Base-by-base conservation (phyloP, 2,797 vertebrate species). In the Ficedula albicollis region DNA sequence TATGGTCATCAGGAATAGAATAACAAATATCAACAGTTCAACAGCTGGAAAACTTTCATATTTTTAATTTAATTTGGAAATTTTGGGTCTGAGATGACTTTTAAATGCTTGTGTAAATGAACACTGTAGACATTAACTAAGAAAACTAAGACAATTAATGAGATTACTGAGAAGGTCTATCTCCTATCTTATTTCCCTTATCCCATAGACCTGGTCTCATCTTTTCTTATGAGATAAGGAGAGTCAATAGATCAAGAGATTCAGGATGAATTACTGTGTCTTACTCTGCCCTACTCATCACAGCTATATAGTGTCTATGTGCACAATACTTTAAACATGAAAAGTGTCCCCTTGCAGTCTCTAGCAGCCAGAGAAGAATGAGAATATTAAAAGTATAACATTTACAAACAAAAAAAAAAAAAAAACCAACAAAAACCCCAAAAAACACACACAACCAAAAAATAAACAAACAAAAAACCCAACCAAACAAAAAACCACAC, bases 301-400 rank as follows among this genome's bases (percentile, higher is more conserved):
- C 3, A 0, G 43, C 54, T 64, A 34, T 9, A 30, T 4, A 39
- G 8, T 3, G 6, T 21, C 67, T 80, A 14, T 5, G 72, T 0
- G 1, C 32, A 32, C 2, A 11, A 72, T 63, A 62, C 17, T 69
- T 22, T 14, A 73, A 82, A 82, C 4, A 22, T 5, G 3, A 14
- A 21, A 36, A 10, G 9, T 43, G 15, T 23, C 26, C 19, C 10
- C n/a, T 48, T 0, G 1, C 3, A 16, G 36, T 6, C 39, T 84
- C 63, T 30, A 58, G 52, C 13, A 78, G 55, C 13, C n/a, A 52
- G 6, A 59, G 38, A 52, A 39, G 34, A 84, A 43, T 0, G 17
- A 32, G 11, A 44, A 90, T 11, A 26, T 19, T 66, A 68, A 43
- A 84, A 69, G 16, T 15, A 69, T 13, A 76, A 56, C 5, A 34